Percentiles rank a stretch among this genome's conserved stretches.
These are phyloP conservation scores for Remorina albescens DNA, from an alignment of 2,797 vertebrate species.

Conservation along the genomic window DNA sequence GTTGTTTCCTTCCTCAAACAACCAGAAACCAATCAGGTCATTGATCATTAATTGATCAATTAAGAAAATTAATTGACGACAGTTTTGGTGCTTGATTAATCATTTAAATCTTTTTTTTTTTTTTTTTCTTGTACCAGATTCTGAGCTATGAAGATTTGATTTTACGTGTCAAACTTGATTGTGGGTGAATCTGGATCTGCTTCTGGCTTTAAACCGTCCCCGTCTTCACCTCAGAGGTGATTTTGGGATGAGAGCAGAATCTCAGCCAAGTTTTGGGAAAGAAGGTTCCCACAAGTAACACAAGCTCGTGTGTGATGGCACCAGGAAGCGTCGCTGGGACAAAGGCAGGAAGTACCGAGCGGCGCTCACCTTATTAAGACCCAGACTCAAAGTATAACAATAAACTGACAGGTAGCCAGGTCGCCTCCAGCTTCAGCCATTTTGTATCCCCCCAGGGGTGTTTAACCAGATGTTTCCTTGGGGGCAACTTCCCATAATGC, in stretches of 20 bases:
- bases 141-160: too few species aligned
- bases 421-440: background rate
- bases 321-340: slow-evolving; percentile 79
- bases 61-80: too few species aligned
- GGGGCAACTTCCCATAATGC: background rate
- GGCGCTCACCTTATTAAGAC: slow-evolving; percentile 66
- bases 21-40: too few species aligned
- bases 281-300: background rate
- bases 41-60: too few species aligned
- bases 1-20: background rate
- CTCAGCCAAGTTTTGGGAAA: background rate
- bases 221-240: too few species aligned
- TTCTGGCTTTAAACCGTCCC: too few species aligned
- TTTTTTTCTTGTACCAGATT: too few species aligned
- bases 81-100: too few species aligned
- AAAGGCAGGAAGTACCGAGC: slow-evolving; percentile 82
- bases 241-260: background rate
- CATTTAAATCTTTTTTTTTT: too few species aligned
- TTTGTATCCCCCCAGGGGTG: background rate
- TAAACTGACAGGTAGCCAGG: slow-evolving; percentile 33
- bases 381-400: slow-evolving; percentile 55
- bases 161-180: too few species aligned
- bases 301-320: slow-evolving; percentile 53
- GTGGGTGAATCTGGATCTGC: background rate
- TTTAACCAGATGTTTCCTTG: background rate